Base-by-base conservation (phyloP, 2,113 vertebrate species). In the Phylloscopus trochilus region DNA sequence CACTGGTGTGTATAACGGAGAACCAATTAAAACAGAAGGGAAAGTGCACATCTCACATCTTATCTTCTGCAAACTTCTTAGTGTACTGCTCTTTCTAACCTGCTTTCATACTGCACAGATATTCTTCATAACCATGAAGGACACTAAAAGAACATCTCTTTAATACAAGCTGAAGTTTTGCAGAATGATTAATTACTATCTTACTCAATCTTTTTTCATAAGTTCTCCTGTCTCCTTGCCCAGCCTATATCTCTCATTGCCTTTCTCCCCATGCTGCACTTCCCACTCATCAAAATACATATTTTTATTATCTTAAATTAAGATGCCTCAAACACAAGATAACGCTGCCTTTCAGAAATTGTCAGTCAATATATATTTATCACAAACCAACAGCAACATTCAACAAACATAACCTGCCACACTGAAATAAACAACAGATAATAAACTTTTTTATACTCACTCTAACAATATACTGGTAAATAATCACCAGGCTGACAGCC, bases 401-500 rank as follows among this genome's bases (percentile, higher is more conserved):
- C 30, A 76, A 87, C 13, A 76, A 69, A 82, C 18, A n/a, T 37
- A 55, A 63, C 8, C 11, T 63, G 15, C 4, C 31, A 77, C 22
- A 52, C 6, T 30, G 27, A 31, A 30, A 56, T 51, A 27, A 41
- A 41, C 35, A 10, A 9, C 4, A 60, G 4, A 13, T 19, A 44
- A 55, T 20, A 30, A 60, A 44, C 1, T 27, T 62, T 78, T 89
- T 64, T n/a, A 77, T 92, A 94, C 98, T 98, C 94, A 99, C 98
- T 91, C 95, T 95, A 68, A 98, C 35, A 63, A 99, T 95, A 35
- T 98, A 98, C 35, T 98, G 98, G 95, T 98, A 99, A 97, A 99
- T 99, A 86, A 99, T 98, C 49, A 98, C 95, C 44, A 99, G 97
- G 95, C 98, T 99, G 94, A 98, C 63, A 55, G 98, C 98, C 99